Percentiles rank a stretch among this genome's conserved stretches.
Conservation (phyloP, 2,113 vertebrate species). For the Carollia perspicillata region DNA sequence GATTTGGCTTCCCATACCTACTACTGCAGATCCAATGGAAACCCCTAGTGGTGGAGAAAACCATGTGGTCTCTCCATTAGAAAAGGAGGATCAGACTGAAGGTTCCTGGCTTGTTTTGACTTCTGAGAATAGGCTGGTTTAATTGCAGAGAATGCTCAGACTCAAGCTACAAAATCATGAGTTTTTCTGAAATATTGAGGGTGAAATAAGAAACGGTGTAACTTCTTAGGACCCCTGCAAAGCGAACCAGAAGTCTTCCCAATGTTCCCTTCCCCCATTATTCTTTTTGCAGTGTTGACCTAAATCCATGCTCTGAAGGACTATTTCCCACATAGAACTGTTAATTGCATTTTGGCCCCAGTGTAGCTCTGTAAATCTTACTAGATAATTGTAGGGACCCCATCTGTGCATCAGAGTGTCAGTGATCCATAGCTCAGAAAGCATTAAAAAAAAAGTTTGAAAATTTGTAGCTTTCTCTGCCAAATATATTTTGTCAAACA, state of each 20-base stretch:
- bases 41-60: not conserved
- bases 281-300: not conserved
- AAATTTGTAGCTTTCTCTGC: not conserved
- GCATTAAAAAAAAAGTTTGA: not conserved
- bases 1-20: not conserved
- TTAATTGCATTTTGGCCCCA: not conserved
- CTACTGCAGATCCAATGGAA: not conserved
- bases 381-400: not conserved
- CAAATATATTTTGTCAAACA: not conserved
- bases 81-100: not conserved
- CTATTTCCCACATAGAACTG: not conserved
- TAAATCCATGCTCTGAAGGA: not conserved
- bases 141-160: not conserved
- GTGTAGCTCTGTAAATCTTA: not conserved
- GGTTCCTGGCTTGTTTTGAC: not conserved
- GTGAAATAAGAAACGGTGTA: not conserved
- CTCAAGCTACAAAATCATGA: not conserved
- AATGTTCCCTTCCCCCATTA: not conserved
- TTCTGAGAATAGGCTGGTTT: not conserved
- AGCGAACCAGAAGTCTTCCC: not conserved
- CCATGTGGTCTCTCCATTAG: not conserved
- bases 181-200: not conserved
- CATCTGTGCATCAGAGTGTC: not conserved
- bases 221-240: not conserved
- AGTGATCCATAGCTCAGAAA: not conserved